Conservation (phyloP, 2,888 invertebrate genomes). For the Acheta domesticus region DNA sequence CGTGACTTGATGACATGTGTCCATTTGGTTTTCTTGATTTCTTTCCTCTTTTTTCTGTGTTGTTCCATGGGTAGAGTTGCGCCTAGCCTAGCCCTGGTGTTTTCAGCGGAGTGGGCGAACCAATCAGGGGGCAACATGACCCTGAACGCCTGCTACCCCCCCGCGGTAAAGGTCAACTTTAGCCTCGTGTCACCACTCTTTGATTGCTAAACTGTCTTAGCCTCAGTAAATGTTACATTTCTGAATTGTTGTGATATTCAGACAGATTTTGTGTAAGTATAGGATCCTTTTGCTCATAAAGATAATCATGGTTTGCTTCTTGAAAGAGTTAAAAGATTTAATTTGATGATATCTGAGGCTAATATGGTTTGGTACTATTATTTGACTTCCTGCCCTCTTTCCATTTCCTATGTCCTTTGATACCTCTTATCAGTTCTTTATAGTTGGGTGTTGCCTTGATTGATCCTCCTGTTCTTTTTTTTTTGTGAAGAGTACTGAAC, state of each 20-base stretch:
- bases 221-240: neutral
- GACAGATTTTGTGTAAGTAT: no score
- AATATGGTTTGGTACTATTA: constrained; percentile 10
- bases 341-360: neutral
- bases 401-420: neutral
- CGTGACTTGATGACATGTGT: constrained; percentile 26
- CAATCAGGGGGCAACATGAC: constrained; percentile 39
- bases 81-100: constrained; percentile 40
- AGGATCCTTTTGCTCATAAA: no score
- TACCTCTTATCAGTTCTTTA: neutral
- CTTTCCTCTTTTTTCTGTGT: constrained; percentile 43
- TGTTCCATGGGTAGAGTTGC: constrained; percentile 43
- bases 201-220: constrained; percentile 26
- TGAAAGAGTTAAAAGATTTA: no score
- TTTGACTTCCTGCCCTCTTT: constrained; percentile 18
- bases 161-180: constrained; percentile 42
- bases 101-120: constrained; percentile 38
- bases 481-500: neutral
- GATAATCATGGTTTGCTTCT: no score
- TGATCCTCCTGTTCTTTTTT: neutral
- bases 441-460: constrained; percentile 18
- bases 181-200: constrained; percentile 35
- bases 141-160: constrained; percentile 41
- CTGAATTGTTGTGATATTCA: no score
- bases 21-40: constrained; percentile 34